phyloP scores from a whole-genome alignment of 2,888 invertebrate species.

The Xiphydria camelus region DNA sequence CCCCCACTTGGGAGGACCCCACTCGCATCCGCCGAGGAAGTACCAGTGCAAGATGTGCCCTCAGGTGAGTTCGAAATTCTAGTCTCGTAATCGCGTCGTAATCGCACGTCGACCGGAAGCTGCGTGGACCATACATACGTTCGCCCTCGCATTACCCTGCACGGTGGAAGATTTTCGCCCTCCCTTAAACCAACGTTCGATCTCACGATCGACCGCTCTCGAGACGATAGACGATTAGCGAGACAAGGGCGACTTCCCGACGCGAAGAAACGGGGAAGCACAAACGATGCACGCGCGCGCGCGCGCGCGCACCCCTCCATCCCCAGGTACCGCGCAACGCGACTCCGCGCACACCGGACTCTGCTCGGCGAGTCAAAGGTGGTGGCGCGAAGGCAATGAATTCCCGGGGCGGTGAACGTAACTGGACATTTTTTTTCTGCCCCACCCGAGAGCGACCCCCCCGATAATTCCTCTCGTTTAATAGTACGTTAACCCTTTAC shows the following conservation, averaged over 20 bases:
- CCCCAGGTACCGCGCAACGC: neutral
- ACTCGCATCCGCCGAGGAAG: slow-evolving; percentile 67
- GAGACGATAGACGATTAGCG: neutral
- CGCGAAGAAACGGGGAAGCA: neutral
- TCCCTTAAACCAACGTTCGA: too few species aligned
- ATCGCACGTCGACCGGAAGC: too few species aligned
- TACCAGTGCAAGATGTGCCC: slow-evolving; percentile 98
- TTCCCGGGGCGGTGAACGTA: slow-evolving; percentile 19
- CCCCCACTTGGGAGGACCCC: slow-evolving; percentile 54
- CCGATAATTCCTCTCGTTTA: slow-evolving; percentile 33
- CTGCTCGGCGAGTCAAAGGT: slow-evolving; percentile 7
- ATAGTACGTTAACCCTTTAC: slow-evolving; percentile 32
- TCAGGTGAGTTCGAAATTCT: slow-evolving; percentile 92
- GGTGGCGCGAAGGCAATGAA: slow-evolving; percentile 18
- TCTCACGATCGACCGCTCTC: too few species aligned
- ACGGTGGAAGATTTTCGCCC: too few species aligned
- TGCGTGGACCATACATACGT: too few species aligned
- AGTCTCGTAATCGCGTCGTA: too few species aligned
- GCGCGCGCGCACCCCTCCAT: neutral
- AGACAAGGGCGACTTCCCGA: neutral
- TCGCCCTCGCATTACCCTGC: too few species aligned
- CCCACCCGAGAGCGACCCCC: slow-evolving; percentile 11
- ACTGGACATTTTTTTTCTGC: slow-evolving; percentile 24
- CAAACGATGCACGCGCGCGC: neutral
- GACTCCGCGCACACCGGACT: too few species aligned